A percentile compares a stretch with the other conserved stretches of the same genome.
Conservation (phyloP, 2,797 vertebrate species). For the Alfaro cultratus region DNA sequence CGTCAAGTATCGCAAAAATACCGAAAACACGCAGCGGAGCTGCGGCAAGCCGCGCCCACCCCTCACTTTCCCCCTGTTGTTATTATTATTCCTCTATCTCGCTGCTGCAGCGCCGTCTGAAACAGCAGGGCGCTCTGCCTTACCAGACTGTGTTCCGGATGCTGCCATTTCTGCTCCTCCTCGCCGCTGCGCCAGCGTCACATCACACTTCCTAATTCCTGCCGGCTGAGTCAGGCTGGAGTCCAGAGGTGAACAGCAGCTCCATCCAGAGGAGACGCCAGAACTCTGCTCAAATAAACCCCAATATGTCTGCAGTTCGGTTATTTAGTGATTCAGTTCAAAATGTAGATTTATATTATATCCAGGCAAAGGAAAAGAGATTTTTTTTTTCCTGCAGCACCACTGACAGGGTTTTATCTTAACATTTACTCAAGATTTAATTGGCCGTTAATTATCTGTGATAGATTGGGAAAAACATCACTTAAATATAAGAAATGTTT, state of each 20-base stretch:
- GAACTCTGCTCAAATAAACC: not conserved
- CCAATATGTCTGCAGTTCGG: not conserved
- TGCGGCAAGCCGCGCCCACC: not conserved
- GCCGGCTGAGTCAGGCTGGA: conserved; percentile 34
- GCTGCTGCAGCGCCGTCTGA: not conserved
- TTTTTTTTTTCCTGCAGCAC: no score
- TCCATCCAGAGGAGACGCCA: conserved; percentile 9
- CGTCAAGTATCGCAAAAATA: not conserved
- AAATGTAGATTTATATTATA: no score
- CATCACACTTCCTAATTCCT: conserved; percentile 64
- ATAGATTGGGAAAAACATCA: no score
- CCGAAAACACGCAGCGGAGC: not conserved
- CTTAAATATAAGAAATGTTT: no score
- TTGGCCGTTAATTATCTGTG: no score
- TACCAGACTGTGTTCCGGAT: conserved; percentile 50
- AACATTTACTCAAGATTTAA: no score
- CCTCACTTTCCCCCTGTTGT: accelerated
- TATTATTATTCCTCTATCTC: not conserved
- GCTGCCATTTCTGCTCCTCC: conserved; percentile 49
- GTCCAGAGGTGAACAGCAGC: conserved; percentile 19
- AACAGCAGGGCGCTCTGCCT: not conserved
- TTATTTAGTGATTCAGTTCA: not conserved
- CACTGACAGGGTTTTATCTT: no score
- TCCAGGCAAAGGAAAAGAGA: no score
- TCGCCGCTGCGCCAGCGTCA: not conserved